A percentile compares a stretch with the other conserved stretches of the same genome.
phyloP scores from a whole-genome alignment of 2,888 invertebrate species.

The Agriopis marginaria region DNA sequence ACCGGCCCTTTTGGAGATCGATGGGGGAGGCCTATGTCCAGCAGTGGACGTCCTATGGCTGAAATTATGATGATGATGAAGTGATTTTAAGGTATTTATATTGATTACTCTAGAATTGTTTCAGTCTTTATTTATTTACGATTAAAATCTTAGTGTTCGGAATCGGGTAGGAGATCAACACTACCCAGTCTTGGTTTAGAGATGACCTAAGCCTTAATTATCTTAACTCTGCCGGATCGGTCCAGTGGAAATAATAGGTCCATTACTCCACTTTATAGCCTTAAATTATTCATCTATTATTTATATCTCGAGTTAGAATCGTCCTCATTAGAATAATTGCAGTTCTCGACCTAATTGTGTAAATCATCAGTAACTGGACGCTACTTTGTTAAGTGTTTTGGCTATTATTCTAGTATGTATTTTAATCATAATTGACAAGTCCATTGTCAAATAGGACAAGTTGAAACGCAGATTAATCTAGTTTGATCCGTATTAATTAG shows the following conservation, averaged over 20 bases:
- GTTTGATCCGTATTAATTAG: neutral
- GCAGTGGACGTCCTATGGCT: no score
- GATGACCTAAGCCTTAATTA: conserved; percentile 19
- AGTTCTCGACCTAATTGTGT: conserved; percentile 41
- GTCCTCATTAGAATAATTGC: conserved; percentile 41
- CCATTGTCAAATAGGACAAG: conserved; percentile 7
- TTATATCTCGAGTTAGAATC: conserved; percentile 40
- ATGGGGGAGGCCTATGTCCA: no score
- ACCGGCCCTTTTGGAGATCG: no score
- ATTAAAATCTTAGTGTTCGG: neutral
- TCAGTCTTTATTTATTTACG: neutral
- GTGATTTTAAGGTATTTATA: no score
- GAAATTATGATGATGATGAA: no score
- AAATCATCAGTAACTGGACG: conserved; percentile 35
- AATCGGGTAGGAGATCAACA: neutral
- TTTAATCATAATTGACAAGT: neutral
- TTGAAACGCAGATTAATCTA: conserved; percentile 7
- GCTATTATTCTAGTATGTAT: conserved; percentile 20
- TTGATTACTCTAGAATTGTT: no score
- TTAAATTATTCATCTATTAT: conserved; percentile 40
- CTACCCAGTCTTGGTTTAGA: neutral
- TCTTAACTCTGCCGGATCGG: conserved; percentile 14
- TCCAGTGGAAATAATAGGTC: conserved; percentile 33
- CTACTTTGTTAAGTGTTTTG: conserved; percentile 27
- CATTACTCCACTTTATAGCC: conserved; percentile 34